These are phyloP conservation scores for Isoperla grammatica DNA, from an alignment of 2,888 invertebrate genomes.

Conservation along the genomic window DNA sequence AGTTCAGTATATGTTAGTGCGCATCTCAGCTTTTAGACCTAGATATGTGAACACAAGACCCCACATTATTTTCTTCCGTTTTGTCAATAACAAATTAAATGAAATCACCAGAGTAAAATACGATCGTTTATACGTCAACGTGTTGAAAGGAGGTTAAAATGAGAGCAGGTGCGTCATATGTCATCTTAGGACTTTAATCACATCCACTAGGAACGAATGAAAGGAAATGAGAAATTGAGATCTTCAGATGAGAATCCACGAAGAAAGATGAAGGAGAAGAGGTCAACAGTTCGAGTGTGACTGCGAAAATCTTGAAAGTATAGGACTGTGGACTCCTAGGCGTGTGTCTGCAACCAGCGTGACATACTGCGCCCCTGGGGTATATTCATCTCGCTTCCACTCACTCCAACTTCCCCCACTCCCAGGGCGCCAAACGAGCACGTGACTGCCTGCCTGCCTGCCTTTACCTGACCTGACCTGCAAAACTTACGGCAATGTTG, in stretches of 20 bases:
- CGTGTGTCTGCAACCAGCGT: conserved; percentile 21
- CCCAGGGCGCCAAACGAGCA: conserved; percentile 1
- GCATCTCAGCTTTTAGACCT: no score
- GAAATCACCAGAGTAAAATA: no score
- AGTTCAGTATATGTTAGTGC: no score
- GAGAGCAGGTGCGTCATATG: no score
- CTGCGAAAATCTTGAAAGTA: conserved; percentile 17
- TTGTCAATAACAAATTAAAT: no score
- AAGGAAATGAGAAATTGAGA: conserved; percentile 24
- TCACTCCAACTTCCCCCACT: conserved; percentile 11
- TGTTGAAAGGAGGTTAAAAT: no score
- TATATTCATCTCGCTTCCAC: conserved; percentile 21
- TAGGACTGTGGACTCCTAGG: background rate
- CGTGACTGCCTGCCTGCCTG: background rate
- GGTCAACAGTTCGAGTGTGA: conserved; percentile 25
- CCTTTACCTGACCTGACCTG: conserved; percentile 15
- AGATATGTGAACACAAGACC: no score
- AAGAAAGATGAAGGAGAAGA: background rate
- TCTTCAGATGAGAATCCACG: conserved; percentile 18
- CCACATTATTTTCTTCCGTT: no score
- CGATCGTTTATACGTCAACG: no score
- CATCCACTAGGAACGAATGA: background rate
- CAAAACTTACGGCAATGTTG: conserved; percentile 14
- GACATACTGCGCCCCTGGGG: conserved; percentile 26
- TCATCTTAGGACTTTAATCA: no score